phyloP scores from a whole-genome alignment of 2,888 invertebrate species.

The Ennomos quercinarius region DNA sequence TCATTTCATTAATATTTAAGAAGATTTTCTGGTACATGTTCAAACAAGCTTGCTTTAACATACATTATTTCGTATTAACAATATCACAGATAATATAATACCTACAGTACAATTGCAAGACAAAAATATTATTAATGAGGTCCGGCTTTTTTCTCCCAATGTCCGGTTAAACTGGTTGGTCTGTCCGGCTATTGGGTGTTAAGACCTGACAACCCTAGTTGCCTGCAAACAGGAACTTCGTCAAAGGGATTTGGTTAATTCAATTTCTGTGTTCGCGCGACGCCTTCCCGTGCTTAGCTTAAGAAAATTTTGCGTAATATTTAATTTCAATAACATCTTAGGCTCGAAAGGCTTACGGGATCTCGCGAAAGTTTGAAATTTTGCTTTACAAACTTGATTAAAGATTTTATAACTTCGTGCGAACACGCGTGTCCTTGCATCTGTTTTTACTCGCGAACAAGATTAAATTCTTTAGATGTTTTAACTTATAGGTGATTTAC shows the following conservation, averaged over 20 bases:
- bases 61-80: no score
- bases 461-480: constrained; percentile 28
- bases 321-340: constrained; percentile 70
- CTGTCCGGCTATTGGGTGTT: no score
- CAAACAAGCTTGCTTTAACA: no score
- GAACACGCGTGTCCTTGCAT: constrained; percentile 41
- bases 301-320: constrained; percentile 70
- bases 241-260: constrained; percentile 75
- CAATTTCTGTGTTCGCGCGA: constrained; percentile 70
- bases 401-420: constrained; percentile 45
- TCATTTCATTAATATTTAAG: no score
- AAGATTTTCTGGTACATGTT: no score
- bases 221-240: constrained; percentile 69
- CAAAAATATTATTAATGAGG: no score
- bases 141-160: no score
- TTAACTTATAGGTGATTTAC: not conserved
- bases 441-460: constrained; percentile 36
- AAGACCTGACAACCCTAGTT: no score
- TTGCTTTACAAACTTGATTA: constrained; percentile 53
- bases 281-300: constrained; percentile 62
- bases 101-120: no score
- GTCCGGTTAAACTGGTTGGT: no score
- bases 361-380: constrained; percentile 55
- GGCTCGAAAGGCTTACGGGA: constrained; percentile 58
- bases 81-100: no score